A percentile compares a stretch with the other conserved stretches of the same genome.
Evolutionary conservation across 1,140 invertebrate genomes (phyloP).

Genomic region (Aphis craccivora): DNA sequence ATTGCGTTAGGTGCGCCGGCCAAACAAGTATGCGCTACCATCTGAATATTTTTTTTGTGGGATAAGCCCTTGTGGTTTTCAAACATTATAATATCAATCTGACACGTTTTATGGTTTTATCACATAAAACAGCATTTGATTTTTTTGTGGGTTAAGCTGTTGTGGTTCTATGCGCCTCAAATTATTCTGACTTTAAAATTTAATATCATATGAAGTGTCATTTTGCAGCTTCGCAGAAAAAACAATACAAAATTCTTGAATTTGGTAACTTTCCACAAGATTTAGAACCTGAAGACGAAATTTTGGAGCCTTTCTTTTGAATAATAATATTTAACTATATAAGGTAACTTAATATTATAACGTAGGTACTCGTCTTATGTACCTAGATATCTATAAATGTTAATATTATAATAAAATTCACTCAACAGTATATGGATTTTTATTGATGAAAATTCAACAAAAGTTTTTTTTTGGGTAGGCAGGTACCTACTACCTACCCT

Average conservation of each 20-base stretch:
- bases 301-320: slow-evolving; percentile 32
- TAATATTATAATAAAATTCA: not conserved
- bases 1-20: no score
- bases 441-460: not conserved
- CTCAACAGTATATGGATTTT: not conserved
- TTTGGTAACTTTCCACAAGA: slow-evolving; percentile 10
- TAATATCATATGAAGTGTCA: not conserved
- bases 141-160: no score
- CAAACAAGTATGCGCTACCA: no score
- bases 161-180: no score
- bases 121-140: no score
- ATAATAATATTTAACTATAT: not conserved
- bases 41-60: no score
- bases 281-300: slow-evolving; percentile 7
- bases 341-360: not conserved
- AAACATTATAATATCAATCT: no score
- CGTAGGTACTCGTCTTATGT: no score
- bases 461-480: not conserved
- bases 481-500: no score
- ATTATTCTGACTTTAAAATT: not conserved
- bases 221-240: not conserved
- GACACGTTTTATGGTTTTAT: no score
- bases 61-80: no score
- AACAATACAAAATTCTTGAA: slow-evolving; percentile 19
- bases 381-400: not conserved